Evolutionary conservation across 2,797 vertebrate genomes (phyloP).

Genomic region (Yasuhikotakia modesta): DNA sequence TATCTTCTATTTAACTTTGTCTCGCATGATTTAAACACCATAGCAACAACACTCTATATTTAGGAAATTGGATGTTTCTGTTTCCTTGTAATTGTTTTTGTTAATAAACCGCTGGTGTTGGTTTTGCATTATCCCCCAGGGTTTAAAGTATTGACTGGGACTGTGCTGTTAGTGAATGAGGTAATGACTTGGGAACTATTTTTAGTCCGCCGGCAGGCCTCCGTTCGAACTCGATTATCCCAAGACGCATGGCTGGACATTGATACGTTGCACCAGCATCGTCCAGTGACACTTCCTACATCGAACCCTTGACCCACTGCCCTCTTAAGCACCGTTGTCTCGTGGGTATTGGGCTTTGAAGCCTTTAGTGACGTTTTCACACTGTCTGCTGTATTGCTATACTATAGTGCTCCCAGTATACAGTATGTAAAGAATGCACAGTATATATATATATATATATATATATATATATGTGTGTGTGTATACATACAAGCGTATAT

Average conservation of each 20-base stretch:
- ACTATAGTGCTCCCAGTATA: neutral
- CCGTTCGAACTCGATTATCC: slow-evolving; percentile 30
- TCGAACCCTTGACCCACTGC: slow-evolving; percentile 4
- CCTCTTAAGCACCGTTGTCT: slow-evolving; percentile 2
- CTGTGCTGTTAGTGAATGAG: slow-evolving; percentile 27
- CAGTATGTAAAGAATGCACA: slow-evolving; percentile 2
- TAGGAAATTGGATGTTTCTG: slow-evolving; percentile 35
- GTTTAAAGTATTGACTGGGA: slow-evolving; percentile 27
- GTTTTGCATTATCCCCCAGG: slow-evolving; percentile 18
- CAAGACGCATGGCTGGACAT: slow-evolving; percentile 26
- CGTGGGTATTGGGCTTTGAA: slow-evolving; percentile 4
- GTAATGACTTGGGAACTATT: slow-evolving; percentile 40
- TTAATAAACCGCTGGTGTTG: slow-evolving; percentile 45
- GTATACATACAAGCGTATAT: neutral
- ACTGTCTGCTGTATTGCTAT: neutral
- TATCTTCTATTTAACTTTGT: slow-evolving; percentile 16
- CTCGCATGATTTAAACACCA: slow-evolving; percentile 21
- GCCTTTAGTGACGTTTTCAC: slow-evolving; percentile 31
- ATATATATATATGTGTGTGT: neutral
- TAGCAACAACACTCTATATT: slow-evolving; percentile 43
- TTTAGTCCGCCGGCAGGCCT: slow-evolving; percentile 31
- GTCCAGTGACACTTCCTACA: slow-evolving; percentile 15
- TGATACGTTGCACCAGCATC: neutral
- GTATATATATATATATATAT: neutral
- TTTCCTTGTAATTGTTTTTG: slow-evolving; percentile 46